phyloP scores from a whole-genome alignment of 1,140 invertebrate species.

The Glossosoma conforme region DNA sequence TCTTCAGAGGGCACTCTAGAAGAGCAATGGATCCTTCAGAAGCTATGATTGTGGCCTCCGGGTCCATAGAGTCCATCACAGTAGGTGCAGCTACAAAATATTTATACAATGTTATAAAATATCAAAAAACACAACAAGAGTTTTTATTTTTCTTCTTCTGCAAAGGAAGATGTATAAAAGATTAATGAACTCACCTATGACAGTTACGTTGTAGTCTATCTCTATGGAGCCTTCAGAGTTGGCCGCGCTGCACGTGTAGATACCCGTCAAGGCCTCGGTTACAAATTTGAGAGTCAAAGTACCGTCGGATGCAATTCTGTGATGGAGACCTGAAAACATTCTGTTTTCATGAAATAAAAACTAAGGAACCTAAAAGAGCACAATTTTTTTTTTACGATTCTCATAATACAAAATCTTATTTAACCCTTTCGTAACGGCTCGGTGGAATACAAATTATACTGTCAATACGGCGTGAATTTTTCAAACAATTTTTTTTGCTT shows the following conservation, averaged over 20 bases:
- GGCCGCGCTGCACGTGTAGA: conserved; percentile 40
- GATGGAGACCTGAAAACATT: conserved; percentile 37
- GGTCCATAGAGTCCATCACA: conserved; percentile 33
- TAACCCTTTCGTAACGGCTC: too few species aligned
- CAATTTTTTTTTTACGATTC: too few species aligned
- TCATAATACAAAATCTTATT: too few species aligned
- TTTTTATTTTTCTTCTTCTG: background rate
- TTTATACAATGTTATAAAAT: background rate
- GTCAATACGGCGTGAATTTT: too few species aligned
- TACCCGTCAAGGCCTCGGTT: conserved; percentile 39
- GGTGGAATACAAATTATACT: too few species aligned
- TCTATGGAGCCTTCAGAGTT: conserved; percentile 34
- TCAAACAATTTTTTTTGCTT: too few species aligned
- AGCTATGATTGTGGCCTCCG: conserved; percentile 22
- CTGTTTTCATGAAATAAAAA: background rate
- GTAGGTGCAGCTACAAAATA: conserved; percentile 36
- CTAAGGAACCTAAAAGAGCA: too few species aligned
- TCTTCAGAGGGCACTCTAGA: conserved; percentile 38
- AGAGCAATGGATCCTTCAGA: conserved; percentile 35
- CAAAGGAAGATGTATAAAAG: background rate
- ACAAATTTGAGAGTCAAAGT: conserved; percentile 37
- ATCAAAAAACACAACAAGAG: conserved; percentile 1
- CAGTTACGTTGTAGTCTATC: conserved; percentile 20
- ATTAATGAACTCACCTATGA: conserved; percentile 19
- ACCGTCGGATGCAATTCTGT: conserved; percentile 36